Evolutionary conservation across 2,113 vertebrate species (phyloP).

Genomic region (Suricata suricatta): DNA sequence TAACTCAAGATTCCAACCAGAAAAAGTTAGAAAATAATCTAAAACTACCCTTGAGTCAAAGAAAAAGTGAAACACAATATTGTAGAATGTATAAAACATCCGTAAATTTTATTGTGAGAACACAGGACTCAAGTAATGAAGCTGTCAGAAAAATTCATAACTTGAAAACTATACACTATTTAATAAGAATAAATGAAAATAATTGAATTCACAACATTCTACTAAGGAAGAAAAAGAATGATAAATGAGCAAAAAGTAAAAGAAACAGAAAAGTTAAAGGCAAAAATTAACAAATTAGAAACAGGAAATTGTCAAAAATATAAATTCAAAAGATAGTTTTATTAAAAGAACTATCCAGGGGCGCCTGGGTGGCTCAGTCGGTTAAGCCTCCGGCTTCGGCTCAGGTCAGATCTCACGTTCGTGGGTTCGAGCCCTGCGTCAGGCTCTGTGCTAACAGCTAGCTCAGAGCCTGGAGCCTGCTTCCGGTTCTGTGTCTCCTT

Average conservation of each 20-base stretch:
- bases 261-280: constrained; percentile 12
- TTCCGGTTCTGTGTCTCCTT: no score
- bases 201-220: neutral
- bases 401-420: no score
- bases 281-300: neutral
- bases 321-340: neutral
- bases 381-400: no score
- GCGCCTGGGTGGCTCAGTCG: no score
- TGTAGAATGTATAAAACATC: neutral
- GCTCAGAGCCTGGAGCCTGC: no score
- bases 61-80: neutral
- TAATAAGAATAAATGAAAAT: constrained; percentile 19
- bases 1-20: neutral
- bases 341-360: neutral
- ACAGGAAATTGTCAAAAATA: neutral
- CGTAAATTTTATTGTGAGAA: neutral
- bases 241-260: neutral
- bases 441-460: no score
- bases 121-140: neutral
- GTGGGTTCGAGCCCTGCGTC: no score
- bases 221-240: neutral
- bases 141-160: neutral
- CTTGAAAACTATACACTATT: neutral
- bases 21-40: neutral
- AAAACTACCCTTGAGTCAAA: neutral